Evolutionary conservation across 2,113 vertebrate genomes (phyloP).

Genomic region (Amphiprion ocellaris): DNA sequence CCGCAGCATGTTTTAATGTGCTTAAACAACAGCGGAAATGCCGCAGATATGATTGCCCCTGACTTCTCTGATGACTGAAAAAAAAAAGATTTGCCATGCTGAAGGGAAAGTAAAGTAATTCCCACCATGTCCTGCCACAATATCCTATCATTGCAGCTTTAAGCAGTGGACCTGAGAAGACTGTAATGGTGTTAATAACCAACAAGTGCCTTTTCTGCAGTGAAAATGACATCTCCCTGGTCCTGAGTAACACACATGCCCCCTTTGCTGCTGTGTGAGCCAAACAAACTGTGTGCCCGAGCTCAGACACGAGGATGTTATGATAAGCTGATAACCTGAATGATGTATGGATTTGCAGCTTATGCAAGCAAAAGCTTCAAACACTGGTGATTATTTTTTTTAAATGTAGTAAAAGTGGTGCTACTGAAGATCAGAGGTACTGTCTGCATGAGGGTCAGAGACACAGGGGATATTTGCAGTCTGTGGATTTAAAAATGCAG

Average conservation of each 20-base stretch:
- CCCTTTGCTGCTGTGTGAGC: neutral
- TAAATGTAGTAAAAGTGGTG: too few relatives aligned
- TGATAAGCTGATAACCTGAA: constrained; percentile 8
- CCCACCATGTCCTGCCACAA: constrained; percentile 27
- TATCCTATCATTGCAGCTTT: constrained; percentile 22
- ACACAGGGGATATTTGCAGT: too few relatives aligned
- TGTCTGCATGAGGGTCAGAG: neutral
- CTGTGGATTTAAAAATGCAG: too few relatives aligned
- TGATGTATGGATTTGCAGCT: neutral
- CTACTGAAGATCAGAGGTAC: neutral
- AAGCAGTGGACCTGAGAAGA: constrained; percentile 48
- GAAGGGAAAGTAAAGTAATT: constrained; percentile 28
- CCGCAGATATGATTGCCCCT: constrained; percentile 42
- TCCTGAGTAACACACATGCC: constrained; percentile 3
- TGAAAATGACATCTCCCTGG: neutral
- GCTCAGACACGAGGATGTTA: constrained; percentile 14
- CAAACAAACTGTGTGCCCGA: constrained; percentile 19
- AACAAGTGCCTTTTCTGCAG: constrained; percentile 44
- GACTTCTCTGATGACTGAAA: constrained; percentile 20
- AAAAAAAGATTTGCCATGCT: constrained; percentile 35
- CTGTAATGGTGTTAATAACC: constrained; percentile 44
- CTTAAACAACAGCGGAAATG: constrained; percentile 33
- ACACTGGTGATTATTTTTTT: neutral
- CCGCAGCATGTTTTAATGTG: constrained; percentile 25
- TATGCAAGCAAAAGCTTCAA: constrained; percentile 1